Evolutionary conservation across 2,113 vertebrate genomes (phyloP).

Genomic region (Coracopsis vasa): DNA sequence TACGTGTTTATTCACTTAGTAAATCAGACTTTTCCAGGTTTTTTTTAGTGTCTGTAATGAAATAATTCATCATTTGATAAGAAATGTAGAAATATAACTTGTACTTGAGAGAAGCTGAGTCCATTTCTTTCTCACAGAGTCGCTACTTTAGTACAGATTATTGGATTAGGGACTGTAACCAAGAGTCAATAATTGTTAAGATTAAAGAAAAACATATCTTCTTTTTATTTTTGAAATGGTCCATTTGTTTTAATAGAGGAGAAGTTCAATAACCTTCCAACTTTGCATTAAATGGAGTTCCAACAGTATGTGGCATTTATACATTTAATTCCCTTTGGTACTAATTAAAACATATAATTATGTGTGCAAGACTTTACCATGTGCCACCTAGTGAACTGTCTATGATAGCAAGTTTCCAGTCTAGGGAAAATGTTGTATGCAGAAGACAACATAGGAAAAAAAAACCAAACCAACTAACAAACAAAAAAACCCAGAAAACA

Average conservation of each 20-base stretch:
- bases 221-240: neutral
- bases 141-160: neutral
- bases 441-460: neutral
- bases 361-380: neutral
- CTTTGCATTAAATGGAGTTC: neutral
- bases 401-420: slow-evolving; percentile 30
- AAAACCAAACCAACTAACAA: neutral
- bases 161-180: neutral
- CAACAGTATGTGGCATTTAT: neutral
- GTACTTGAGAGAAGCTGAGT: neutral
- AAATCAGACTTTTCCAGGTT: neutral
- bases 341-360: slow-evolving; percentile 55
- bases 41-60: neutral
- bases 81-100: neutral
- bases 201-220: neutral
- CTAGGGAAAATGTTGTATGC: neutral
- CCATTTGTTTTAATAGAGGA: neutral
- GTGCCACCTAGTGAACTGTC: slow-evolving; percentile 2
- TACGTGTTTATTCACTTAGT: neutral
- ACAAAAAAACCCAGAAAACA: neutral
- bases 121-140: neutral
- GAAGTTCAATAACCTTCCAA: neutral
- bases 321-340: slow-evolving; percentile 31
- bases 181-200: neutral
- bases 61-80: neutral